These are phyloP conservation scores for Embidobia sp. DNA, from an alignment of 2,888 invertebrate species.

Conservation along the genomic window DNA sequence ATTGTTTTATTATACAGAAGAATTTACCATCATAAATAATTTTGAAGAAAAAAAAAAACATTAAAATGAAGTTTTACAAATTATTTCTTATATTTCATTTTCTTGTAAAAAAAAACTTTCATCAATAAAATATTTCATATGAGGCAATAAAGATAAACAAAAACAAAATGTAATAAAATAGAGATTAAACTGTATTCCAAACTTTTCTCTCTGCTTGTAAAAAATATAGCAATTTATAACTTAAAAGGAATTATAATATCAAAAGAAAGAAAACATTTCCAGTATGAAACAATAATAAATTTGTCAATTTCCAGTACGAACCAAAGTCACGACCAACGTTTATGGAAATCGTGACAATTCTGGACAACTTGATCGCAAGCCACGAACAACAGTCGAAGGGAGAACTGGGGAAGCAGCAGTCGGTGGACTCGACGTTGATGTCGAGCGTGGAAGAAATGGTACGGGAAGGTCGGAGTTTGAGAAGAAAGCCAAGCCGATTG, in stretches of 20 bases:
- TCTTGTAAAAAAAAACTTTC: no score
- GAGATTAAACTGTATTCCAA: no score
- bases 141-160: no score
- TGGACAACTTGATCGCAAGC: slow-evolving; percentile 83
- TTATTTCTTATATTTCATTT: neutral
- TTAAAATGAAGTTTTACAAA: neutral
- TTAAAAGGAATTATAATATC: no score
- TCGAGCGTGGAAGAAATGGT: slow-evolving; percentile 77
- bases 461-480: slow-evolving; percentile 72
- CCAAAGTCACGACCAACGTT: slow-evolving; percentile 94
- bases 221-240: no score
- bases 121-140: no score
- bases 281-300: no score
- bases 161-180: no score
- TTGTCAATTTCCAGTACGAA: slow-evolving; percentile 90
- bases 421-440: slow-evolving; percentile 75
- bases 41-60: neutral
- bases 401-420: slow-evolving; percentile 72
- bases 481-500: slow-evolving; percentile 70
- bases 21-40: no score
- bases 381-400: slow-evolving; percentile 72
- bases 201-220: no score
- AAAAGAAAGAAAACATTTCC: no score
- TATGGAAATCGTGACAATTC: slow-evolving; percentile 88
- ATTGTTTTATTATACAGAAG: no score